Evolutionary conservation across 2,113 vertebrate genomes (phyloP), one percentile per base, ranked within the genome.

Genomic region (Artemisiospiza belli): DNA sequence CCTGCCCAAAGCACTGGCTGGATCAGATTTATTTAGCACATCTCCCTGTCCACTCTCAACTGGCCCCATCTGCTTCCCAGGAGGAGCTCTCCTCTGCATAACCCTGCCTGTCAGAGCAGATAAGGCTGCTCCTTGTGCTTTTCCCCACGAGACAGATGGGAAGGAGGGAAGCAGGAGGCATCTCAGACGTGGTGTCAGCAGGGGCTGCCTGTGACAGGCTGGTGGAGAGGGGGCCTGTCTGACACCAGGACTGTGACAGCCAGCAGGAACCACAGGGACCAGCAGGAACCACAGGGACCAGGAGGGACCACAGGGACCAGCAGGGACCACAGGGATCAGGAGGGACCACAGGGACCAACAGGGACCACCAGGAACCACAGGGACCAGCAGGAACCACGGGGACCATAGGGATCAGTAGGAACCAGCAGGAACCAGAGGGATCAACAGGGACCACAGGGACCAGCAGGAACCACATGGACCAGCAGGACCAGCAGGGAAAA

Each of bases 71-170:
- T 91, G 91, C 91, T 89, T 63, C 55, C 55, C 52, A 70, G 66
- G 39, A 93, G 68, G 57, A 93, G 61, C 64, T 78, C 46, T 64
- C 82, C 78, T 76, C 55, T 74, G 67, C 47, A 17, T 13, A 70
- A n/a, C 69, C 89, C 76, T 51, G 80, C 62, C 80, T 94, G 86
- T 82, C 83, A 87, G 33, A 89, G 66, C 61, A 72, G 89, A 86
- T 64, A 39, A 82, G 0, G 16, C 76, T 81, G 87, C 73, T 92
- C 76, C 68, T 46, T 33, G 73, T 72, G 89, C 80, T 81, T 63
- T 55, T 80, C 44, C 95, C 52, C 79, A 64, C 1, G 57, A 93
- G 83, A 83, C 90, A 95, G 90, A 97, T 62, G 93, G 92, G 84
- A 83, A 81, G 63, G 35, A 90, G 63, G 25, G 37, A 39, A 54